Base-by-base conservation (phyloP, 1,140 invertebrate species). In the Tetraneura akinire region DNA sequence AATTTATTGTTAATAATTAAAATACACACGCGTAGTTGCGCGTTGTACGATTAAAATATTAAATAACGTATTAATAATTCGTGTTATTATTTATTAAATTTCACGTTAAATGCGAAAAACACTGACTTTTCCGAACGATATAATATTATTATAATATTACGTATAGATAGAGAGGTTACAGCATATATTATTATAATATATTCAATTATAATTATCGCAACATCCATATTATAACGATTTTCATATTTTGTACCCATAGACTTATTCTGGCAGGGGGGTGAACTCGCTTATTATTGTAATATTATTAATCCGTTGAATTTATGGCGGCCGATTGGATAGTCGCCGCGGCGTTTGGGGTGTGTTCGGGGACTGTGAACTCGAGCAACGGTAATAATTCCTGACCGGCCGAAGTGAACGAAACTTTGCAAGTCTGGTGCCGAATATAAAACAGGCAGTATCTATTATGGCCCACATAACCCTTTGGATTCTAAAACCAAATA, bases 301-400 rank as follows among this genome's bases (percentile, higher is more conserved):
- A 29, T 29, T 32, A 32, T 49, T 73, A 73, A 73, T 73, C 45
- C 45, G 16, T 73, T 51, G 29, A 73, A 73, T 73, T 73, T 73
- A 51, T 73, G 70, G 16, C 47, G 16, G 11, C 70, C 70, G 47
- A 51, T 49, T 16, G 68, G 11, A 37, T 37, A 68, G 64, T 49
- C 68, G 13, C 21, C 47, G 26, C 60, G 26, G 16, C 3, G 42
- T 26, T 45, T 26, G 14, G 66, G 42, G 37, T 47, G 45, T 49
- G 23, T 49, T 71, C 21, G 26, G 68, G 1, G 42, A 26, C 42
- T 37, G 32, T 37, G 32, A 57, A 10, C 53, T 71, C 16, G 45
- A 23, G 18, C 68, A n/a, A 21, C 47, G 70, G 49, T 73, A 73
- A 73, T 73, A 73, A 73, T 53, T 73, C 70, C 70, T 51, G 68